Base-by-base conservation (phyloP, 2,113 vertebrate species). In the Apteryx mantelli region DNA sequence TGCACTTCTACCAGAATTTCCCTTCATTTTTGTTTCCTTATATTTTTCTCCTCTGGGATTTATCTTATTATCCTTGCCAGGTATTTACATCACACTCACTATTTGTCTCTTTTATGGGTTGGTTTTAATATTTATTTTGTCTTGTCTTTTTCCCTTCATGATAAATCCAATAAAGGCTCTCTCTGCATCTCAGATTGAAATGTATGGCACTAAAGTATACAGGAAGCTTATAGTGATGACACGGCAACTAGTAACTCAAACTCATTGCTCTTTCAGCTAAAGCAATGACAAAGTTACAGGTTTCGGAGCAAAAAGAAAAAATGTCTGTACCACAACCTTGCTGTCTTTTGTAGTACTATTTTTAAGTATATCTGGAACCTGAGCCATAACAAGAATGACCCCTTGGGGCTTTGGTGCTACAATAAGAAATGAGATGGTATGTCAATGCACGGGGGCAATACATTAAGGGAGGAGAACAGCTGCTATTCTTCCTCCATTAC, bases 81-180 rank as follows among this genome's bases (percentile, higher is more conserved):
- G 10, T 86, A 86, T 97, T 89, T 88, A 76, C 34, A 85, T 86
- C 38, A 26, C 19, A 30, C 6, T 92, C 66, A 21, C 38, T 55
- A 58, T 46, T 40, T 95, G 44, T 76, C 61, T 94, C 11, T 64
- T 71, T 78, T 65, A 69, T 93, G 13, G 52, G 11, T 55, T 95
- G 25, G 5, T 61, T 95, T 95, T 70, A 83, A 71, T 91, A 89
- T 91, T 96, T 94, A 89, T 88, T 94, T 97, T 91, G 17, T 44
- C 50, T 81, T 80, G 25, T 26, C 22, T 78, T 83, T 88, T 89
- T 66, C 25, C 28, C 22, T 88, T 77, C 28, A 21, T 55, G n/a
- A 79, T 46, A 96, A 92, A 95, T 88, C 30, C 3, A 96, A 77
- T 71, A 61, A 83, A 56, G 9, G 71, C 19, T 80, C 22, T 68